Evolutionary conservation across 2,797 vertebrate species (phyloP).

Genomic region (Gephyroberyx darwinii): DNA sequence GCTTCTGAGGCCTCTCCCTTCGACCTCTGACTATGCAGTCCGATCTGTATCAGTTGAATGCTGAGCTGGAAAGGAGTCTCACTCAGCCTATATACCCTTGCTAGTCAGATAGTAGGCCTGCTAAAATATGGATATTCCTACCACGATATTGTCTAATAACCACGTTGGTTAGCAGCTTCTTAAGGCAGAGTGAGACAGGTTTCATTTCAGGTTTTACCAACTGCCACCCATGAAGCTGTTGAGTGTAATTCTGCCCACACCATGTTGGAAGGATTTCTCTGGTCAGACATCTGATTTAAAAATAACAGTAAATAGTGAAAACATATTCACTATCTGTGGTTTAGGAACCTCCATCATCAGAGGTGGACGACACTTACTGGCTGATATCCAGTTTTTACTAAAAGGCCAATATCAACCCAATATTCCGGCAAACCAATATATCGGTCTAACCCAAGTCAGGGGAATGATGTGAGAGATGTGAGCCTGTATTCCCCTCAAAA

Average conservation of each 20-base stretch:
- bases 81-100: constrained; percentile 21
- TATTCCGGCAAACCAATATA: too few species aligned
- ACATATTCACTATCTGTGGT: too few species aligned
- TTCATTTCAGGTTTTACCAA: neutral
- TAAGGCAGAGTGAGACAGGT: neutral
- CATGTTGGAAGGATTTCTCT: neutral
- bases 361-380: too few species aligned
- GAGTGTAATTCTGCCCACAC: too few species aligned
- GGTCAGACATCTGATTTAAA: neutral
- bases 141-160: constrained; percentile 1
- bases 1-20: too few species aligned
- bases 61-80: constrained; percentile 45
- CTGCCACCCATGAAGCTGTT: neutral
- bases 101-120: constrained; percentile 17
- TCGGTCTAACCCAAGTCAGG: too few species aligned
- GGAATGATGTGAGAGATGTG: too few species aligned
- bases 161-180: neutral
- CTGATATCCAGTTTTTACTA: too few species aligned
- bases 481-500: too few species aligned
- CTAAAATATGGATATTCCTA: constrained; percentile 7
- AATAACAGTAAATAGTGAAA: neutral
- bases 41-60: constrained; percentile 66
- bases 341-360: too few species aligned
- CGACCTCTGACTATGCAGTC: constrained; percentile 60
- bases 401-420: too few species aligned